Conservation (phyloP, 2,888 invertebrate species). For the Kuschelorhynchus macadamiae region DNA sequence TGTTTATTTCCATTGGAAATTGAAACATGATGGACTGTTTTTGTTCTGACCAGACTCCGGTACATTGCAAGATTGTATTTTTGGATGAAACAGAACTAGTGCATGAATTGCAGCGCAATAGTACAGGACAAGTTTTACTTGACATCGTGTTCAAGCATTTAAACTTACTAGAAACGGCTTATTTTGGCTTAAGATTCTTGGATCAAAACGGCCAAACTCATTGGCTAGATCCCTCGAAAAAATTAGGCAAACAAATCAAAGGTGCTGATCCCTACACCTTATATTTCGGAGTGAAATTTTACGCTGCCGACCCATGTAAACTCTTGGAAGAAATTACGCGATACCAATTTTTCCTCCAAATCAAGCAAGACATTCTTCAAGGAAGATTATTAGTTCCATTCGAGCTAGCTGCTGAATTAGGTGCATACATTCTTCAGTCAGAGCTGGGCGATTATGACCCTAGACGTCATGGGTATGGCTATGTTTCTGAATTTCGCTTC, state of each 20-base stretch:
- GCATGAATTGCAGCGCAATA: slow-evolving; percentile 92
- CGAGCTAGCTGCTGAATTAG: slow-evolving; percentile 92
- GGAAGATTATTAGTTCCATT: slow-evolving; percentile 92
- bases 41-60: slow-evolving; percentile 64
- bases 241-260: slow-evolving; percentile 90
- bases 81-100: slow-evolving; percentile 91
- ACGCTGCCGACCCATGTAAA: slow-evolving; percentile 97
- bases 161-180: slow-evolving; percentile 95
- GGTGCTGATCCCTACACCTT: slow-evolving; percentile 80
- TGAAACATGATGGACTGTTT: slow-evolving; percentile 65
- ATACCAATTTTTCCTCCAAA: slow-evolving; percentile 97
- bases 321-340: slow-evolving; percentile 96
- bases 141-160: slow-evolving; percentile 94
- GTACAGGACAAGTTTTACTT: slow-evolving; percentile 89
- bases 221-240: slow-evolving; percentile 94
- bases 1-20: slow-evolving; percentile 30
- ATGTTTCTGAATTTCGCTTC: slow-evolving; percentile 95
- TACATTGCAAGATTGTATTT: slow-evolving; percentile 85
- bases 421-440: slow-evolving; percentile 94
- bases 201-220: slow-evolving; percentile 97
- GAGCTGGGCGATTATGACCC: slow-evolving; percentile 96
- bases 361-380: slow-evolving; percentile 96
- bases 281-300: slow-evolving; percentile 97
- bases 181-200: slow-evolving; percentile 94
- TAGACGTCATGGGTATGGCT: slow-evolving; percentile 88